These are phyloP conservation scores for Cotesia glomerata DNA, from an alignment of 1,140 invertebrate species.

Conservation along the genomic window DNA sequence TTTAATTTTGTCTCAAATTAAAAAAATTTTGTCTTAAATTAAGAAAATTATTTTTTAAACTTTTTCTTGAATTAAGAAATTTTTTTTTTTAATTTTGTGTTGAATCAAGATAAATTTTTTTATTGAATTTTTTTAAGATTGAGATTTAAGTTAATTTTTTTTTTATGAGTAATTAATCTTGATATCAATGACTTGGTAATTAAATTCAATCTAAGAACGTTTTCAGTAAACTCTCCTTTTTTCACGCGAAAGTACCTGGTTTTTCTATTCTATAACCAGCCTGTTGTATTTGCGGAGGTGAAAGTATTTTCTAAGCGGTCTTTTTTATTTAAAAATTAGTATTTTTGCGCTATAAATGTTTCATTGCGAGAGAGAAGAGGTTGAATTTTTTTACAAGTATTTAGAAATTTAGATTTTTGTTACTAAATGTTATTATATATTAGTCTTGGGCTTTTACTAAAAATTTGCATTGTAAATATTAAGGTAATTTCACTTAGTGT, in stretches of 20 bases:
- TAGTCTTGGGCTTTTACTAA: background rate
- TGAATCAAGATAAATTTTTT: too few species aligned
- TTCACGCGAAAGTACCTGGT: constrained; percentile 20
- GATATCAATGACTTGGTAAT: constrained; percentile 4
- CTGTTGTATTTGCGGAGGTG: constrained; percentile 1
- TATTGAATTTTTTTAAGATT: too few species aligned
- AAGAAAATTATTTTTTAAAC: too few species aligned
- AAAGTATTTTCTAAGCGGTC: constrained; percentile 19
- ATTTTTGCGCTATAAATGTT: background rate
- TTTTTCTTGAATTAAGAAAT: too few species aligned
- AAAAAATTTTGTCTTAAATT: too few species aligned
- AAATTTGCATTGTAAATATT: too few species aligned
- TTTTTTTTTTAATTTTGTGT: too few species aligned
- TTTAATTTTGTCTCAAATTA: too few species aligned
- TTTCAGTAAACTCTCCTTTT: background rate
- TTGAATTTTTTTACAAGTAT: background rate
- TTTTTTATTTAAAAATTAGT: constrained; percentile 2
- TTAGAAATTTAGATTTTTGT: background rate
- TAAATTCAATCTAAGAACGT: background rate
- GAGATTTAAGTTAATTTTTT: too few species aligned
- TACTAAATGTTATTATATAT: background rate
- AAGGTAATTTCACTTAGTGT: too few species aligned
- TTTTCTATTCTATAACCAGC: background rate
- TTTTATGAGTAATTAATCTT: background rate
- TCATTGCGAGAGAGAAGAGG: constrained; percentile 7